Evolutionary conservation across 2,113 vertebrate genomes (phyloP), one percentile per base, ranked within the genome.

Genomic region (Odocoileus hemionus): DNA sequence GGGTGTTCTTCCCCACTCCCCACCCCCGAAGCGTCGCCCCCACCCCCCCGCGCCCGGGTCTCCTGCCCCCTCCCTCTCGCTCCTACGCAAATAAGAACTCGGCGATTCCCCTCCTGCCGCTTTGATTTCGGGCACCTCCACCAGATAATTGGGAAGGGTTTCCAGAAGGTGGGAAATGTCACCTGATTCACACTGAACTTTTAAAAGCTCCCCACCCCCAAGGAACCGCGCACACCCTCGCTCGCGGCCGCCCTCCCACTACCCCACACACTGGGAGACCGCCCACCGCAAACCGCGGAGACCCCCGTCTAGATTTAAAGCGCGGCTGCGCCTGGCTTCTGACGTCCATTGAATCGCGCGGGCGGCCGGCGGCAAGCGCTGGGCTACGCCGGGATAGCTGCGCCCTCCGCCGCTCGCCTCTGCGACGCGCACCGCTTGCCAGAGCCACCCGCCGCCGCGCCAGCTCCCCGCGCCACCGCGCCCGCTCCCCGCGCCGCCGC

Each of bases 221-320:
- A 98, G 94, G 92, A 92, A 95, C 96, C 74, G 95, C 97, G 87
- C 97, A 96, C 97, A 96, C 89, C 95, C 97, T 94, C 58, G 96
- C 98, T 98, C 97, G 97, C 83, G 47, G 95, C 96, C 97, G 96
- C 97, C 94, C 97, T 97, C 96, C 97, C 97, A 96, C 95, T 96
- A 97, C 98, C 98, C 96, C 98, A 99, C 99, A 99, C 99, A 99
- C 99, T 98, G 99, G 99, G 99, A 99, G 99, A 99, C 99, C 99
- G 99, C 99, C 99, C 99, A 99, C 99, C 99, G 99, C 99, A 99
- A 99, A 99, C 99, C 99, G 99, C 99, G 98, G 99, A 99, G 99
- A 99, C 99, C 99, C 99, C 99, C 99, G 99, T 99, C 99, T 99
- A 99, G 99, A 99, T 99, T 99, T 99, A 99, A 99, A 99, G 99